A percentile compares a stretch with the other conserved stretches of the same genome.
Conservation (phyloP, 2,113 vertebrate species). For the Isichthys henryi region DNA sequence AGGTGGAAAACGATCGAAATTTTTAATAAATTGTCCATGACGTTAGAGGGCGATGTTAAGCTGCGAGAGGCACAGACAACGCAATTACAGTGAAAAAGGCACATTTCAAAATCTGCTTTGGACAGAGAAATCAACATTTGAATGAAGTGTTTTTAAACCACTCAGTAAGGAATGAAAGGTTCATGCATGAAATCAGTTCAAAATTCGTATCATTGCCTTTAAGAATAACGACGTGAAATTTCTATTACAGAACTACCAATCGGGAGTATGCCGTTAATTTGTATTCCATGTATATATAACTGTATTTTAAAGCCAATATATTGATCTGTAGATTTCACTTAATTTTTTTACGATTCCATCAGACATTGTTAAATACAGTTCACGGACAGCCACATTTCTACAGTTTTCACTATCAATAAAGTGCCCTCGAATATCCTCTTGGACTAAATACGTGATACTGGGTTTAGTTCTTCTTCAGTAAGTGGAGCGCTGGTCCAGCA, state of each 20-base stretch:
- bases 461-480: slow-evolving; percentile 3
- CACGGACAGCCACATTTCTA: not conserved
- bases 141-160: not conserved
- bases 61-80: not conserved
- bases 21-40: not conserved
- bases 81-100: not conserved
- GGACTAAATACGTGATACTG: not conserved
- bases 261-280: not conserved
- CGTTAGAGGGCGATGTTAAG: not conserved
- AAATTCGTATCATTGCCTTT: not conserved
- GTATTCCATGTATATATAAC: not conserved
- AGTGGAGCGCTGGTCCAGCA: not conserved
- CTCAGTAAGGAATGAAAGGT: not conserved
- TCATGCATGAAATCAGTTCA: not conserved
- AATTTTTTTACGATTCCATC: not conserved
- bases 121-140: not conserved
- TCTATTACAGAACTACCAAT: not conserved
- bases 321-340: not conserved
- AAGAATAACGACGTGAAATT: not conserved
- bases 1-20: not conserved
- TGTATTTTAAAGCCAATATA: not conserved
- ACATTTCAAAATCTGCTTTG: not conserved
- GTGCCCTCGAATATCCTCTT: not conserved
- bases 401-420: not conserved
- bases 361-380: not conserved